Base-by-base conservation (phyloP, 1,140 invertebrate genomes). In the Drosophila bocqueti region DNA sequence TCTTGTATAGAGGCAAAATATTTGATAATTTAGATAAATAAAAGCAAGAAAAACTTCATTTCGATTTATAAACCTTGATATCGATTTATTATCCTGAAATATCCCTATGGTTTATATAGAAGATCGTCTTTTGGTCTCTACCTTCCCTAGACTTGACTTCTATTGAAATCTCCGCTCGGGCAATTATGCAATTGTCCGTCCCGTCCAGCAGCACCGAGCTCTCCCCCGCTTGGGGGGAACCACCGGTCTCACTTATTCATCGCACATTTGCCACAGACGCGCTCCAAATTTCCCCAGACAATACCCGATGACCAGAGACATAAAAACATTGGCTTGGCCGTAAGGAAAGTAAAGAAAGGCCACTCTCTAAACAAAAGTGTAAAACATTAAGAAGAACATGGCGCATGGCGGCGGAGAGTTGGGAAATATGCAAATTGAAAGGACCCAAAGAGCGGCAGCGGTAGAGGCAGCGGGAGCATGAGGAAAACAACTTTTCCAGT, bases 211-310 rank as follows among this genome's bases (percentile, higher is more conserved):
- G 11, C 16, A 0, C 5, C 11, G n/a, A 46, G 11, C 8, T 40
- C 4, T 50, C n/a, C 16, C 49, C 49, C n/a, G 10, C 3, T 36
- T 34, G 4, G 31, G 31, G 49, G 31, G n/a, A 18, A 34, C n/a
- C 50, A 34, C 26, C 29, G 29, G 47, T 31, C 65, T 38, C 65
- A 67, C 57, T 72, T 61, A 84, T 73, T 72, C 74, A 84, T 60
- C 46, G 52, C 72, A 72, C 66, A 63, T 72, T 75, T 29, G 52
- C 59, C 69, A 47, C 66, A 81, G 59, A 63, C 62, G 66, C 57
- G 36, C 60, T 31, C 77, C 67, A 89, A 89, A 89, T 89, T 89
- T 89, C 84, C 84, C 84, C 68, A 72, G 84, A 89, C 84, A 89
- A 84, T 89, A 85, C 24, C 77, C 36, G 75, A 63, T 80, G 83